A percentile compares a stretch with the other conserved stretches of the same genome.
Evolutionary conservation across 2,113 vertebrate genomes (phyloP).

Genomic region (Xerus inauris): DNA sequence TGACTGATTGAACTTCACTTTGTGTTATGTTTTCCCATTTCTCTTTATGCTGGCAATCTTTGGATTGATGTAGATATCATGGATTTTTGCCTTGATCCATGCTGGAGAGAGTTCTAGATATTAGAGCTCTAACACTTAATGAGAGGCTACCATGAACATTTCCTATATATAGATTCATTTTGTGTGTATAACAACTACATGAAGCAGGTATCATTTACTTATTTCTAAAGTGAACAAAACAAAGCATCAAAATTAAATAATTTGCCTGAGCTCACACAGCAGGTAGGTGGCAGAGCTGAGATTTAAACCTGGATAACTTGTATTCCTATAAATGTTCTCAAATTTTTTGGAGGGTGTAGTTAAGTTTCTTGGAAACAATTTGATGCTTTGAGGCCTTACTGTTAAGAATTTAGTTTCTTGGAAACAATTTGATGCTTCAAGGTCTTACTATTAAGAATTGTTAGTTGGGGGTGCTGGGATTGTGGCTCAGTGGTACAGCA

Average conservation of each 20-base stretch:
- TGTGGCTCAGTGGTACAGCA: too few relatives aligned
- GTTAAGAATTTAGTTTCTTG: constrained; percentile 3
- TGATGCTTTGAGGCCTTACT: background rate
- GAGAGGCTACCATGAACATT: background rate
- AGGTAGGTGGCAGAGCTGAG: background rate
- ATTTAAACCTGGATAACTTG: background rate
- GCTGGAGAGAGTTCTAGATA: too few relatives aligned
- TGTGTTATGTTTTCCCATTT: background rate
- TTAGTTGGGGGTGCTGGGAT: too few relatives aligned
- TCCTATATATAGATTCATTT: background rate
- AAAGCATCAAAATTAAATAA: background rate
- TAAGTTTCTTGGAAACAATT: background rate
- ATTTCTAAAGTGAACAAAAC: background rate
- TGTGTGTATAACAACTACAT: background rate
- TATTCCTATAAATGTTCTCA: background rate
- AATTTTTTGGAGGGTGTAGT: background rate
- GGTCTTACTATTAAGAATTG: too few relatives aligned
- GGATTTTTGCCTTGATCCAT: background rate
- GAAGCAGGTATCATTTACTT: background rate
- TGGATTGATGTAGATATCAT: background rate
- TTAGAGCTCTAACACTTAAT: background rate
- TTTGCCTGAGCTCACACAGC: background rate
- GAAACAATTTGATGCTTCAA: too few relatives aligned
- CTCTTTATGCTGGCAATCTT: background rate
- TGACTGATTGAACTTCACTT: background rate